Percentiles rank a stretch among this genome's conserved stretches.
Evolutionary conservation across 2,797 vertebrate genomes (phyloP).

Genomic region (Diglossa cyanea): DNA sequence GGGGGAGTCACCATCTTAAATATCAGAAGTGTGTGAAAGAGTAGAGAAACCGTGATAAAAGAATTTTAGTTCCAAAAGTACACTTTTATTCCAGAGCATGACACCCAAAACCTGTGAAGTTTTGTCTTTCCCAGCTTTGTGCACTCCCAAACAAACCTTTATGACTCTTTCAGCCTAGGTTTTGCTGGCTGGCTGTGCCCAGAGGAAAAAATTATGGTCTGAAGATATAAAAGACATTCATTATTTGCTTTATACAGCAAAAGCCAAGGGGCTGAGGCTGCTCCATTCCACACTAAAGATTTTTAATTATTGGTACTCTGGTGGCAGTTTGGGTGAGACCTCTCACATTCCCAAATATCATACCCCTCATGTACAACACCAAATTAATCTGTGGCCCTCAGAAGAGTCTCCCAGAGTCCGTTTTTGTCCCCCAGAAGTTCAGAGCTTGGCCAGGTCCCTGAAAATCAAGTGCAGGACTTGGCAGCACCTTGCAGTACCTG

Average conservation of each 20-base stretch:
- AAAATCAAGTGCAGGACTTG: background rate
- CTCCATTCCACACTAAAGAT: accelerated
- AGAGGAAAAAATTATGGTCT: background rate
- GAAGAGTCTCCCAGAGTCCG: background rate
- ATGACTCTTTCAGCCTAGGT: background rate
- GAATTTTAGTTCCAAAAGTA: background rate
- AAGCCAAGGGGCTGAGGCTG: background rate
- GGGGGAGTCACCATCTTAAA: background rate
- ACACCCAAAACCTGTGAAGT: background rate
- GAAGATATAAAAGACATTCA: background rate
- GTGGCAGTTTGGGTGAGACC: background rate
- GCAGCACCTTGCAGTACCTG: background rate
- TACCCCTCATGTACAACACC: accelerated
- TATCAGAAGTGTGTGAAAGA: background rate
- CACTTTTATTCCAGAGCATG: background rate
- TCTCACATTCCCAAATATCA: background rate
- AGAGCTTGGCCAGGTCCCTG: background rate
- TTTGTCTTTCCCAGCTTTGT: background rate
- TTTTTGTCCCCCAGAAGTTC: accelerated
- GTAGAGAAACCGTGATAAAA: background rate
- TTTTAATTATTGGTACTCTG: background rate
- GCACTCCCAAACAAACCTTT: background rate
- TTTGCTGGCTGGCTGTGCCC: background rate
- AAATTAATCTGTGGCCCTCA: background rate
- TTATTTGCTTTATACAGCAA: background rate